Base-by-base conservation (phyloP, 2,888 invertebrate species). In the Ophioninae sp. region DNA sequence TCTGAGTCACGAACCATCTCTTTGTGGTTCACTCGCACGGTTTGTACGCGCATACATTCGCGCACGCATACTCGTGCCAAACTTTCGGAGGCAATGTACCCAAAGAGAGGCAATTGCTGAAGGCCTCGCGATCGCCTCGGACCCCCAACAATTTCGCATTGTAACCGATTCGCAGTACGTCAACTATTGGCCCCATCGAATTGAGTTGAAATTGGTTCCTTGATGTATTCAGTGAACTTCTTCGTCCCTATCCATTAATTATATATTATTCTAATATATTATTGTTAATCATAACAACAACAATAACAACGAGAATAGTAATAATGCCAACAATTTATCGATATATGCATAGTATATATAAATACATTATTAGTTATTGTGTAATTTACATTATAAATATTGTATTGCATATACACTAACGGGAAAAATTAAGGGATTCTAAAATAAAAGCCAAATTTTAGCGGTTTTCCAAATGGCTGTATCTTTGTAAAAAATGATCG, bases 71-170 rank as follows among this genome's bases (percentile, higher is more conserved):
- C 23, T 50, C 8, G 59, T n/a, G 41, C 17, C 21, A 39, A 57
- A 30, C 50, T 21, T 65, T 30, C 57, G 20, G 39, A 65, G 75
- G 39, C 65, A 67, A 73, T 73, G 73, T 73, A 39, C 62, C 70
- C 79, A 64, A 70, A 30, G 72, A 30, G 72, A 76, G 65, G 70
- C 75, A 76, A 83, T 83, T 79, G 79, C 70, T 76, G 79, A 79
- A 75, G 72, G 30, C 30, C 67, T 79, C 72, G 50, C 37, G 39
- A 79, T 79, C 79, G 81, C 70, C 41, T 62, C 61, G 23, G 39
- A 10, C 72, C 21, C 65, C 50, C 62, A 61, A 75, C 23, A 69
- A 78, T 21, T 17, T 57, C 50, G 56, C 20, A 57, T 59, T 62
- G 7, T 59, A 41, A 72, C n/a, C 73, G 56, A 82, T 82, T 82